Evolutionary conservation across 2,888 invertebrate genomes (phyloP), one percentile per base, ranked within the genome.

Genomic region (Alsophila aescularia): DNA sequence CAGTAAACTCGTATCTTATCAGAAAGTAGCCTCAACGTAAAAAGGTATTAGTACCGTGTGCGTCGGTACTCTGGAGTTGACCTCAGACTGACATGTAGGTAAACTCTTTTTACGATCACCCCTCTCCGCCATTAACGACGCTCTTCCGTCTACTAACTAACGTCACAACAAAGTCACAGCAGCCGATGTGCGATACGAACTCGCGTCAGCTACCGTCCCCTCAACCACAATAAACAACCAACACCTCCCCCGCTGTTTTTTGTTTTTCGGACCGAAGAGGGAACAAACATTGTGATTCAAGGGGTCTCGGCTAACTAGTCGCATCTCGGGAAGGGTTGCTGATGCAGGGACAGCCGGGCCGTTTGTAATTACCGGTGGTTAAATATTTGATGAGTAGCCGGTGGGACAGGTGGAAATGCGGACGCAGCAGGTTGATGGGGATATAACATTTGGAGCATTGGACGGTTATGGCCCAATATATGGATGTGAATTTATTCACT

Each of bases 351-450:
- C 4, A 24, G 24, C 8, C 24, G 7, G 66, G 52, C 40, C 12
- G 21, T 27, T 31, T 34, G 55, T 56, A 56, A 56, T 56, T 51
- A 56, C 50, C 53, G 42, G 24, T n/a, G 21, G 62, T 47, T 66
- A 59, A 71, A 72, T 73, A 64, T 69, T 70, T 66, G 44, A 72
- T 66, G 56, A 41, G 18, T 14, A 21, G 35, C 13, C 12, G 36
- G 21, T 12, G 43, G 44, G 36, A 36, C 45, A 45, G 45, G 45
- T 45, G 34, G 24, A 6, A 10, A 15, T 35, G 27, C 18, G 36
- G 35, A 27, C 27, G 29, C 12, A 21, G 32, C 49, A 42, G 36
- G 44, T 41, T 44, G 31, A 42, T 32, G 36, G n/a, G 24, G 41
- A 31, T 34, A 32, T 44, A 47, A 55, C 50, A 35, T 14, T 35